These are phyloP conservation scores for Emys orbicularis DNA, from an alignment of 2,797 vertebrate genomes.

Conservation along the genomic window DNA sequence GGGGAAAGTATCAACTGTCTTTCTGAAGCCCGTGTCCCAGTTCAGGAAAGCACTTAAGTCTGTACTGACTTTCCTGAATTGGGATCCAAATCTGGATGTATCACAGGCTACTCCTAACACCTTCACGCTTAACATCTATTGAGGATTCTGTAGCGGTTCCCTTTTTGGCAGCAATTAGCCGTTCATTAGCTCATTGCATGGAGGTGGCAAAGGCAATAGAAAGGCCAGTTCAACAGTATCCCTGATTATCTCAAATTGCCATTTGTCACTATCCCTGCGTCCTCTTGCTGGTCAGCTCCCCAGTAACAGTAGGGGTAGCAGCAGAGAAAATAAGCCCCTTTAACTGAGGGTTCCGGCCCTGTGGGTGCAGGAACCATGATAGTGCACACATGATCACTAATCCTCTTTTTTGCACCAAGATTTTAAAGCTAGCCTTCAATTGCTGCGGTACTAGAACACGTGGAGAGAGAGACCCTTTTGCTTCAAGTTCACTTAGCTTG, in stretches of 20 bases:
- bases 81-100: neutral
- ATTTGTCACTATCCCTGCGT: rapidly evolving
- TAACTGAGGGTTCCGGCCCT: neutral
- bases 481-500: no score
- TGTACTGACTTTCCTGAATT: neutral
- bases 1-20: neutral
- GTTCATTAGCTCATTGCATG: neutral
- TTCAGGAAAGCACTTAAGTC: neutral
- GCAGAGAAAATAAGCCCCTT: neutral
- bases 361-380: neutral
- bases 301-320: neutral
- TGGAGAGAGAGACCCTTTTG: no score
- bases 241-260: neutral
- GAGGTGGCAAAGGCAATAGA: neutral
- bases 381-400: neutral
- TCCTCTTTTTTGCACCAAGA: neutral
- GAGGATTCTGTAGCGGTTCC: neutral
- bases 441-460: neutral
- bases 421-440: neutral
- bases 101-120: neutral
- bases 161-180: neutral
- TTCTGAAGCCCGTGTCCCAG: neutral
- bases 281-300: neutral
- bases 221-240: neutral
- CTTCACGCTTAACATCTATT: neutral